These are phyloP conservation scores for Mesoclemmys tuberculata DNA, from an alignment of 2,113 vertebrate species.

Conservation along the genomic window DNA sequence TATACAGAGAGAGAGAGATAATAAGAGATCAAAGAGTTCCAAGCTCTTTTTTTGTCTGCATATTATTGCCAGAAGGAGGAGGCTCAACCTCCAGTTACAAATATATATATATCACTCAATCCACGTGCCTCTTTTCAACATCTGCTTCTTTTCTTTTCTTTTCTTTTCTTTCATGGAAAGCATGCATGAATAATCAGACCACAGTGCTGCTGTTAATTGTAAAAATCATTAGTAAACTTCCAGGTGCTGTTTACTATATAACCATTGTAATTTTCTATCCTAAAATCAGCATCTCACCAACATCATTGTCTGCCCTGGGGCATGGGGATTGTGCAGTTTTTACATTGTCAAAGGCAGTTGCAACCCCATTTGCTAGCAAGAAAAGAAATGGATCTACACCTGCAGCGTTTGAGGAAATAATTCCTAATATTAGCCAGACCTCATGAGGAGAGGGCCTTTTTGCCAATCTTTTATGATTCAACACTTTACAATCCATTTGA, in stretches of 20 bases:
- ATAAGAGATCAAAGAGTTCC: neutral
- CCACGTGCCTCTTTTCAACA: conserved; percentile 74
- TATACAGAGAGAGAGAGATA: neutral
- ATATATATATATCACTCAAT: conserved; percentile 8
- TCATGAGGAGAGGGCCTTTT: conserved; percentile 81
- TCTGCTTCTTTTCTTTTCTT: conserved; percentile 85
- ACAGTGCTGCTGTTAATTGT: conserved; percentile 81
- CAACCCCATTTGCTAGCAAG: conserved; percentile 94
- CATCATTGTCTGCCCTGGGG: conserved; percentile 90
- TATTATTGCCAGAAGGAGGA: neutral
- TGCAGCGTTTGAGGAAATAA: conserved; percentile 87
- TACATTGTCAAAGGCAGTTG: conserved; percentile 88
- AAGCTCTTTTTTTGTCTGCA: fast-evolving
- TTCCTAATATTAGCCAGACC: conserved; percentile 85
- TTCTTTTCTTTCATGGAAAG: conserved; percentile 82
- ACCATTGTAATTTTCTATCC: conserved; percentile 92
- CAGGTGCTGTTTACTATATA: conserved; percentile 88
- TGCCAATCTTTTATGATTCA: conserved; percentile 78
- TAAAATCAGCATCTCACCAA: conserved; percentile 91
- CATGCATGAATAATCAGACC: conserved; percentile 80
- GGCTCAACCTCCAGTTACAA: conserved; percentile 42
- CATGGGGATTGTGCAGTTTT: conserved; percentile 84
- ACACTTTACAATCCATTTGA: conserved; percentile 72
- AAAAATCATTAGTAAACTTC: conserved; percentile 89
- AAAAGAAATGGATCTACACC: conserved; percentile 94